phyloP scores from a whole-genome alignment of 2,797 vertebrate species.

The Lagocephalus sceleratus region DNA sequence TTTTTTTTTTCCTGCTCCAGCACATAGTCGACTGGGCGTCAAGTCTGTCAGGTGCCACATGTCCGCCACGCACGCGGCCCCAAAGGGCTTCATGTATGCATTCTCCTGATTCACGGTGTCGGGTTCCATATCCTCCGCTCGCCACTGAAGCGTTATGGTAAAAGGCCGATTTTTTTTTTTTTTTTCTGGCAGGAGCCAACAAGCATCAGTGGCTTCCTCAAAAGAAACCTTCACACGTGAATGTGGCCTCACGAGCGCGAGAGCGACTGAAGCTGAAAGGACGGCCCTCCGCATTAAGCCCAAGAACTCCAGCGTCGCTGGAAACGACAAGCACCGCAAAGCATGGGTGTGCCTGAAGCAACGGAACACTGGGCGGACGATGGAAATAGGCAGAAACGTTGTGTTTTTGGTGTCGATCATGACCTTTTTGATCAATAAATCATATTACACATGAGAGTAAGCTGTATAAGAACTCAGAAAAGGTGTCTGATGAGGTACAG shows the following conservation, averaged over 20 bases:
- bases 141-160: constrained; percentile 68
- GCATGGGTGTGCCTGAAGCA: neutral
- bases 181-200: constrained; percentile 32
- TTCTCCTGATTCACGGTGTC: constrained; percentile 66
- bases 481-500: too few species aligned
- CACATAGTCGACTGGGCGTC: constrained; percentile 74
- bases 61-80: constrained; percentile 56
- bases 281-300: constrained; percentile 29
- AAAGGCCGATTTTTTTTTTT: constrained; percentile 20
- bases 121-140: constrained; percentile 59
- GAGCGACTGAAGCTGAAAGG: constrained; percentile 51
- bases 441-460: too few species aligned
- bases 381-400: neutral
- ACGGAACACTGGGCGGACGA: constrained; percentile 5
- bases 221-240: constrained; percentile 50
- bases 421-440: too few species aligned
- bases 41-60: constrained; percentile 75
- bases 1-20: constrained; percentile 14
- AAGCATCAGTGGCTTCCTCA: constrained; percentile 17
- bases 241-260: constrained; percentile 32
- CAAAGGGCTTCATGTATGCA: constrained; percentile 39
- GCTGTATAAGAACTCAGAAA: too few species aligned
- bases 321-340: constrained; percentile 15
- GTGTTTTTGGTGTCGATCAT: too few species aligned
- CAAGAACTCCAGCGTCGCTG: constrained; percentile 44